Base-by-base conservation (phyloP, 2,113 vertebrate genomes). In the Zosterops lateralis region DNA sequence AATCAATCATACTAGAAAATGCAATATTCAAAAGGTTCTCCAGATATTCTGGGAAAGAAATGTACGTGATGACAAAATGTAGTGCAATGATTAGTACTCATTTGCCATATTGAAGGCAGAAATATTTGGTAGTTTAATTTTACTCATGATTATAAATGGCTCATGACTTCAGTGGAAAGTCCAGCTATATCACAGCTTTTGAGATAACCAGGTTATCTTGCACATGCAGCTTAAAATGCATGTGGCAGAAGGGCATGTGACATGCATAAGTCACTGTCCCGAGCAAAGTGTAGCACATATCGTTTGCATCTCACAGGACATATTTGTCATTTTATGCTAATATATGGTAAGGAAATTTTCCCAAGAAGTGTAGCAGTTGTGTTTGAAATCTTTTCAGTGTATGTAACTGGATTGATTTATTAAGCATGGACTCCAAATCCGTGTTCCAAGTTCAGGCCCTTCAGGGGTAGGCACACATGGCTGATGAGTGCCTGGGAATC, bases 191-290 rank as follows among this genome's bases (percentile, higher is more conserved):
- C 26, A 58, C 50, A 65, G 54, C 54, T 61, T 79, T 85, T 92
- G 77, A 79, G 91, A 95, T 94, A 92, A 89, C 89, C 62, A 66
- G 45, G 84, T 87, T 93, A 83, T 92, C 80, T 95, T 68, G 45
- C 32, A 54, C 25, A 64, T 62, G 65, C 87, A 92, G 61, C 80
- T 77, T 68, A 87, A 84, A 81, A 67, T 0, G 0, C 48, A 10
- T 0, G 5, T 48, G 54, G 53, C 81, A 94, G 57, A 45, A 64
- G 61, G 45, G 53, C 42, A n/a, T 68, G 57, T 53, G 45, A 50
- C 71, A 28, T 3, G 17, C 47, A 2, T 48, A 84, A 89, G 56
- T 88, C 80, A 82, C 67, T 84, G 70, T 75, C 77, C 73, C 2
- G 2, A 86, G 72, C 57, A 58, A 36, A 42, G 45, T 25, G n/a